Percentiles rank a stretch among this genome's conserved stretches.
Conservation (phyloP, 2,888 invertebrate genomes). For the Thymelicus lineola region DNA sequence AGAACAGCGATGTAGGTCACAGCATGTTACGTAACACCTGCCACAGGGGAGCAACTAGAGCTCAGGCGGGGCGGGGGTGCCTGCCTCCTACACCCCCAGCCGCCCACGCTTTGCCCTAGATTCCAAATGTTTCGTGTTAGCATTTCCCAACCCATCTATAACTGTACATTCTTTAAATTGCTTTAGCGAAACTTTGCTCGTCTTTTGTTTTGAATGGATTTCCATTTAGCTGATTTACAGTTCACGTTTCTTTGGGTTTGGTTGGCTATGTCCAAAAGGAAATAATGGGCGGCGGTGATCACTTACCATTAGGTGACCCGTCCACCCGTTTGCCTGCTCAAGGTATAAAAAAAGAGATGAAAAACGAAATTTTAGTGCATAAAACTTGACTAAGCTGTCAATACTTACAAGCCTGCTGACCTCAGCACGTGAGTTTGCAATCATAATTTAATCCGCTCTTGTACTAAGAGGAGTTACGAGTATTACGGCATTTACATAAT, state of each 20-base stretch:
- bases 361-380: too few relatives aligned
- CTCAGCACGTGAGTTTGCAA: not conserved
- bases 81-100: not conserved
- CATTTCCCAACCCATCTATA: constrained; percentile 3
- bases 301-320: too few relatives aligned
- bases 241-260: too few relatives aligned
- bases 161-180: not conserved
- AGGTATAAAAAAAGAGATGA: too few relatives aligned
- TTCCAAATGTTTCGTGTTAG: constrained; percentile 6
- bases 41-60: not conserved
- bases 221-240: not conserved
- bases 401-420: too few relatives aligned
- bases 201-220: not conserved
- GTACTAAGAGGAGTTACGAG: not conserved
- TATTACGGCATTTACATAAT: not conserved
- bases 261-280: too few relatives aligned
- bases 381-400: too few relatives aligned
- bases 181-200: not conserved
- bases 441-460: not conserved
- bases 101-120: constrained; percentile 8
- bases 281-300: too few relatives aligned
- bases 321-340: too few relatives aligned
- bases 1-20: constrained; percentile 6
- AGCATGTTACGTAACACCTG: not conserved
- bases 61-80: not conserved